Evolutionary conservation across 1,140 invertebrate species (phyloP), one percentile per base, ranked within the genome.

Genomic region (Papilio helenus): DNA sequence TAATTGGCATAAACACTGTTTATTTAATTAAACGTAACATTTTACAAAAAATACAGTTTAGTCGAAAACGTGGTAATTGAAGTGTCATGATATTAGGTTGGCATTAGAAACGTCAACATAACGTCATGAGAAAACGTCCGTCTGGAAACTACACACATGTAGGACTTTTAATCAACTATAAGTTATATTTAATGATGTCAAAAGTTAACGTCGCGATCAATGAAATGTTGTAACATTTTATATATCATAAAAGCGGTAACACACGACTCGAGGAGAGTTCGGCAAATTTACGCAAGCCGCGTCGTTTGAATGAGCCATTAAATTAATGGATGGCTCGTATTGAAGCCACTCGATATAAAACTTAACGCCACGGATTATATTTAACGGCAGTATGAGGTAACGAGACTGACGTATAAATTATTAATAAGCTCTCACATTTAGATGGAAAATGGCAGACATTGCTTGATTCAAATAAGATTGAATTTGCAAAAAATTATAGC

Each of bases 321-420:
- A 68, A 68, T 68, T 68, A 68, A 68, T 68, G 61, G 61, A 68
- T 68, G 26, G 61, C 61, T 68, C 61, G 61, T 68, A 68, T 68
- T 68, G 61, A 34, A 68, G 61, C 61, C 61, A 68, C 61, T 68
- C 61, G 61, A 68, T 68, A 68, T 68, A 68, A 68, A 68, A 68
- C 61, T 68, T 68, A 68, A 68, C 61, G 61, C 61, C 61, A 68
- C 61, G 29, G 61, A 68, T 68, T 29, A 68, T 68, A 68, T 68
- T 68, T 68, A 68, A 34, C 61, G 61, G 4, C 10, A 23, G 18
- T 68, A 68, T 29, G 61, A 68, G 61, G 61, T 65, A 34, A 68
- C 61, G 61, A 29, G 12, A 29, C 3, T 68, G 5, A 2, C 20
- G 26, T 26, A 29, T 68, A 68, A 29, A 68, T 29, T 61, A 61